Conservation (phyloP, 2,113 vertebrate genomes). For the Pluvialis apricaria region DNA sequence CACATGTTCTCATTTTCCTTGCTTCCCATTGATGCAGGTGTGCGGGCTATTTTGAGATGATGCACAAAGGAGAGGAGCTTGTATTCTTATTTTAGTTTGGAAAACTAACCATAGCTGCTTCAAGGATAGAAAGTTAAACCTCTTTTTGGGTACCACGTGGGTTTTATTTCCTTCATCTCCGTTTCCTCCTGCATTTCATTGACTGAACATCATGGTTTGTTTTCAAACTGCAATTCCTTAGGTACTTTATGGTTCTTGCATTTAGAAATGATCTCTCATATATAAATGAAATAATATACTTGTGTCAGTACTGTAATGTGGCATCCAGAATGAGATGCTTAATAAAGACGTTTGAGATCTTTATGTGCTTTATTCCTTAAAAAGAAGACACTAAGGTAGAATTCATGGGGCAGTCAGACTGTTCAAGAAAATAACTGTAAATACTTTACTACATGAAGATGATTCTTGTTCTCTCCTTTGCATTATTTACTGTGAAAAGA, state of each 20-base stretch:
- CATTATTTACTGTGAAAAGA: not conserved
- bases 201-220: not conserved
- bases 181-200: not conserved
- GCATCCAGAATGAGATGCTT: not conserved
- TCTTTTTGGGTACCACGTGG: not conserved
- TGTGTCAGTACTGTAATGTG: not conserved
- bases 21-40: accelerated
- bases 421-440: not conserved
- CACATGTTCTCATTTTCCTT: not conserved
- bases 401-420: not conserved
- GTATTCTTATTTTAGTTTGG: not conserved
- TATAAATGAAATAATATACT: not conserved
- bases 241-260: not conserved
- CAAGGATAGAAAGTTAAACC: not conserved
- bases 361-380: not conserved
- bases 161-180: not conserved
- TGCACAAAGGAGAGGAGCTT: not conserved
- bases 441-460: not conserved
- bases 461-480: not conserved
- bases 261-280: not conserved
- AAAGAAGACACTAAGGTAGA: not conserved
- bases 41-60: not conserved
- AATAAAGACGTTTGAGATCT: not conserved
- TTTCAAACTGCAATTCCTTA: not conserved
- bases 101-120: not conserved